phyloP scores from a whole-genome alignment of 2,797 vertebrate species.

The Cyprinella venusta region DNA sequence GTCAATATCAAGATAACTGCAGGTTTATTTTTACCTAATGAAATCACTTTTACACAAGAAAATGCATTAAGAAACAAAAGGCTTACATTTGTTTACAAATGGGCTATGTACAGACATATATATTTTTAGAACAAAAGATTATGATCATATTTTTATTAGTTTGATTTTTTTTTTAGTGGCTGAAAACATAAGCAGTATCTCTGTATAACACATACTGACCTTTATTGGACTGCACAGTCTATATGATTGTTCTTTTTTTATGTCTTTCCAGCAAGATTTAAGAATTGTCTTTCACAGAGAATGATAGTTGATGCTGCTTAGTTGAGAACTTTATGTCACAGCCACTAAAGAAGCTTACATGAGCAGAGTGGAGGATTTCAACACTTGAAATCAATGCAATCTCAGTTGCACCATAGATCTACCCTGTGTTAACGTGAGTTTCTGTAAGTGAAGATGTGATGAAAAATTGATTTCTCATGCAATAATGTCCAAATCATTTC shows the following conservation, averaged over 20 bases:
- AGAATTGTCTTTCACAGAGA: background rate
- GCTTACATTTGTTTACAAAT: conserved; percentile 66
- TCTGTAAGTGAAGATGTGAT: conserved; percentile 31
- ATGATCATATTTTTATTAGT: conserved; percentile 10
- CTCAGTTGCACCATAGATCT: conserved; percentile 13
- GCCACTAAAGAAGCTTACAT: conserved; percentile 28
- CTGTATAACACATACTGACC: background rate
- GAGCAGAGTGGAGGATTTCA: background rate
- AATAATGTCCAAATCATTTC: conserved; percentile 46
- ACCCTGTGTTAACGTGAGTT: conserved; percentile 10
- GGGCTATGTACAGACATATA: conserved; percentile 63
- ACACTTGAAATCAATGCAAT: conserved; percentile 26
- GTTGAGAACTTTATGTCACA: conserved; percentile 24
- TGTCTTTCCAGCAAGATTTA: conserved; percentile 1
- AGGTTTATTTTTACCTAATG: conserved; percentile 48
- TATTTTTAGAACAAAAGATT: conserved; percentile 63
- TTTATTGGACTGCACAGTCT: background rate
- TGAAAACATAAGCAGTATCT: background rate
- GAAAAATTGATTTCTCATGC: conserved; percentile 12
- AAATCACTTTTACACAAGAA: conserved; percentile 61
- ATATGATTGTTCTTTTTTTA: background rate
- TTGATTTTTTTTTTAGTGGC: background rate
- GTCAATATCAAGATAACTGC: conserved; percentile 48
- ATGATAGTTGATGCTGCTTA: background rate
- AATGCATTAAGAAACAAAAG: conserved; percentile 51